Base-by-base conservation (phyloP, 2,888 invertebrate genomes). In the Lasius fuliginosus region DNA sequence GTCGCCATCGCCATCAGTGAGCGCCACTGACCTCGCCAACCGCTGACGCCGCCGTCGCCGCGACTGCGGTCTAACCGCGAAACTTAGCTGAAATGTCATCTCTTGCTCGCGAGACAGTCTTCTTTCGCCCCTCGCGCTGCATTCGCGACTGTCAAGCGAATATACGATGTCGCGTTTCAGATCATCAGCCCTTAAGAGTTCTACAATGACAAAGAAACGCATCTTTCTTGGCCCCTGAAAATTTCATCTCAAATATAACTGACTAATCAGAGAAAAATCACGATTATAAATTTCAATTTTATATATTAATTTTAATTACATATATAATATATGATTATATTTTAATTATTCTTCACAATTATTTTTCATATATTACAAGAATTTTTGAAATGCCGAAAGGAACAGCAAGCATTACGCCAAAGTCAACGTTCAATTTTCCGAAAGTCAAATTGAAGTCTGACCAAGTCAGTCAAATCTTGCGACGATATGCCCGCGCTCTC, bases 21-120 rank as follows among this genome's bases (percentile, higher is more conserved):
- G 68, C 89, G 90, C 90, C 86, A 89, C 89, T 89, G 89, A 89
- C 89, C 89, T 89, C 90, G 86, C 90, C 88, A 89, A 89, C 81
- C 86, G 88, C 85, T 15, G 58, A 33, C 71, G 46, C n/a, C 58
- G 69, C 71, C 36, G 46, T 23, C 58, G 33, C 46, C 58, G 30
- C 83, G 88, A 85, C 90, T 89, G 90, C 71, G 89, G 89, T 90
- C 85, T 87, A 77, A 89, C 89, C 89, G 90, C 89, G 90, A 86
- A 84, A 90, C 88, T 88, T 87, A 85, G 85, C 84, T 86, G 79
- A 84, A 89, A 90, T 82, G 88, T 90, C 88, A 76, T 81, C 84
- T 86, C 82, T 85, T 76, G 46, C 81, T 71, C 82, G 65, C 69
- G 15, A 77, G 58, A 49, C 69, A 71, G 67, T 81, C 49, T 23